Evolutionary conservation across 2,888 invertebrate species (phyloP), one percentile per base, ranked within the genome.

Genomic region (Labia minor): DNA sequence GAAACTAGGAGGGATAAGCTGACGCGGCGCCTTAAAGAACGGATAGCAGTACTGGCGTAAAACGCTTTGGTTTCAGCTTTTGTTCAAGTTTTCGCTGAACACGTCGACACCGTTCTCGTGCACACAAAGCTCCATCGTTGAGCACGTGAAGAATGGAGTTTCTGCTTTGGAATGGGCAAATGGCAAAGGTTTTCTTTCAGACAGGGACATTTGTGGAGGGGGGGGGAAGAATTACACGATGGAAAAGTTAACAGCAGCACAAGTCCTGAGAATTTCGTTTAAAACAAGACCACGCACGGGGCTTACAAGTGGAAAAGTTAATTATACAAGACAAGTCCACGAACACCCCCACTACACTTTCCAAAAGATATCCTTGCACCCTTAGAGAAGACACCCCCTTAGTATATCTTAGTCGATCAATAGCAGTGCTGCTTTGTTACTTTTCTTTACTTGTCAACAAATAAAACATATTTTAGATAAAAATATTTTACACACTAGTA

Each of bases 221-320:
- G 6, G 33, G 33, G 11, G 49, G 16, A 16, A 49, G 49, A 49
- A 49, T 49, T 49, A 49, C 49, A 49, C n/a, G 16, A 49, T 49
- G 49, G 49, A 49, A 49, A 49, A 49, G 49, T 49, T 49, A 49
- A 49, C 49, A 49, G 49, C 49, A 49, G 49, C 49, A 16, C 49
- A 4, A 49, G 49, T 14, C 49, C 14, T 14, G 49, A 14, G 49
- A 49, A 49, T 49, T 49, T 49, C 49, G 49, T 49, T 49, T 49
- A 49, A 49, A 49, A 49, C 49, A 49, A 49, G 49, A 49, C 49
- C 49, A 49, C 49, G 49, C 49, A 49, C 49, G 33, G 49, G 49
- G 16, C 49, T 49, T 49, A 49, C 49, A 14, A 49, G 26, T 26
- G 26, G 49, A 49, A 49, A 49, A 49, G 49, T 49, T 49, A 49